Percentiles rank a stretch among this genome's conserved stretches.
Conservation (phyloP, 1,140 invertebrate genomes). For the Meloidogyne hapla region DNA sequence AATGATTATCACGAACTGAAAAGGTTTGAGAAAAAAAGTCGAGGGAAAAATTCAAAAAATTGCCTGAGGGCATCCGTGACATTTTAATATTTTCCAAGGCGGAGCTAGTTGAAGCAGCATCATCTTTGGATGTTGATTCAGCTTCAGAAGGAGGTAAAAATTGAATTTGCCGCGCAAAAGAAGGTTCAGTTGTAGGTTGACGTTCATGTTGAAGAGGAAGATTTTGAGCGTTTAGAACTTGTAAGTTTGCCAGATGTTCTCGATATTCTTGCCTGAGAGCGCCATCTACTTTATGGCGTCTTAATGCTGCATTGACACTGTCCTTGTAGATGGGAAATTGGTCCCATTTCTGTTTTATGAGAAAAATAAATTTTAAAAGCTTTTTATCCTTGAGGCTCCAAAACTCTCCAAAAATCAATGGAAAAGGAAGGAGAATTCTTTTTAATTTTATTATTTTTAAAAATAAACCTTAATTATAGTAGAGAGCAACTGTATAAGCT, state of each 20-base stretch:
- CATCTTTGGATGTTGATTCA: not conserved
- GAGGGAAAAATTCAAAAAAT: not conserved
- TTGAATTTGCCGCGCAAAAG: conserved; percentile 14
- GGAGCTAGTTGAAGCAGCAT: not conserved
- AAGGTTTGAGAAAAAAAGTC: not conserved
- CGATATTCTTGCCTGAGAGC: conserved; percentile 35
- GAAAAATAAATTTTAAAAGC: not conserved
- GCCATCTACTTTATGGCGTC: conserved; percentile 85
- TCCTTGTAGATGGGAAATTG: conserved; percentile 53
- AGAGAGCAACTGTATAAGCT: conserved; percentile 45
- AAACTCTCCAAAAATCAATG: too few species aligned
- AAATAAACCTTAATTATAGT: conserved; percentile 38
- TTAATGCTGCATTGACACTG: conserved; percentile 66
- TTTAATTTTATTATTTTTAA: not conserved
- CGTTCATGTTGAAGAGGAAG: conserved; percentile 7
- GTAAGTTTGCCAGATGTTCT: conserved; percentile 35
- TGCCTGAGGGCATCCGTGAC: conserved; percentile 11
- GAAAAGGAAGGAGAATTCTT: too few species aligned
- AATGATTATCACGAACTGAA: not conserved
- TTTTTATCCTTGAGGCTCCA: too few species aligned
- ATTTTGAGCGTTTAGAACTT: not conserved
- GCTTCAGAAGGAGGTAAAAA: conserved; percentile 16
- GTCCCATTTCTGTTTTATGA: conserved; percentile 56
- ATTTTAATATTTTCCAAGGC: conserved; percentile 10
- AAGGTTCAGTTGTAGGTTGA: not conserved